These are phyloP conservation scores for Dreissena rostriformis DNA, from an alignment of 1,140 invertebrate genomes.

Conservation along the genomic window DNA sequence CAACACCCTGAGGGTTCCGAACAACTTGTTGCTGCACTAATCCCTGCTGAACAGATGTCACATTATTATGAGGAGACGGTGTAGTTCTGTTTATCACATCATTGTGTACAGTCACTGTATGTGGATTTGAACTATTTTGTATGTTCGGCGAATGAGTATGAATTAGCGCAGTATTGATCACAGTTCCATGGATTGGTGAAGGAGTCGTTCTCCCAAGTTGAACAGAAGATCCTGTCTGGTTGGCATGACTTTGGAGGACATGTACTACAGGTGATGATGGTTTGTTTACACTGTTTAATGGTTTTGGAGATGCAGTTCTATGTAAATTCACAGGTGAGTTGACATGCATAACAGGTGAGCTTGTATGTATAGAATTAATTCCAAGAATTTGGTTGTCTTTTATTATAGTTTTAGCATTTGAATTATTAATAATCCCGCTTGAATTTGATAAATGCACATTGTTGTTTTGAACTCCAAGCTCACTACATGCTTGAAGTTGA, in stretches of 20 bases:
- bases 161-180: background rate
- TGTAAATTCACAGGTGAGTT: constrained; percentile 41
- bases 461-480: constrained; percentile 45
- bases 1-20: constrained; percentile 41
- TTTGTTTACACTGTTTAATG: constrained; percentile 57
- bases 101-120: too few relatives aligned
- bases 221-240: background rate
- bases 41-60: constrained; percentile 21
- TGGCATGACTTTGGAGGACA: constrained; percentile 18
- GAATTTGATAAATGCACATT: constrained; percentile 55
- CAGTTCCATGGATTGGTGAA: background rate
- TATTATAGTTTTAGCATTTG: constrained; percentile 36
- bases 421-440: constrained; percentile 50
- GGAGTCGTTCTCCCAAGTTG: background rate
- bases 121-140: background rate
- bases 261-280: constrained; percentile 42
- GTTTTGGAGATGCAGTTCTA: constrained; percentile 52
- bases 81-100: background rate
- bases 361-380: constrained; percentile 55
- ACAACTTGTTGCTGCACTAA: constrained; percentile 33
- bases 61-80: background rate
- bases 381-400: constrained; percentile 54
- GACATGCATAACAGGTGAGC: constrained; percentile 34
- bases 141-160: background rate
- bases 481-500: constrained; percentile 57